Base-by-base conservation (phyloP, 2,113 vertebrate genomes). In the Albula glossodonta region DNA sequence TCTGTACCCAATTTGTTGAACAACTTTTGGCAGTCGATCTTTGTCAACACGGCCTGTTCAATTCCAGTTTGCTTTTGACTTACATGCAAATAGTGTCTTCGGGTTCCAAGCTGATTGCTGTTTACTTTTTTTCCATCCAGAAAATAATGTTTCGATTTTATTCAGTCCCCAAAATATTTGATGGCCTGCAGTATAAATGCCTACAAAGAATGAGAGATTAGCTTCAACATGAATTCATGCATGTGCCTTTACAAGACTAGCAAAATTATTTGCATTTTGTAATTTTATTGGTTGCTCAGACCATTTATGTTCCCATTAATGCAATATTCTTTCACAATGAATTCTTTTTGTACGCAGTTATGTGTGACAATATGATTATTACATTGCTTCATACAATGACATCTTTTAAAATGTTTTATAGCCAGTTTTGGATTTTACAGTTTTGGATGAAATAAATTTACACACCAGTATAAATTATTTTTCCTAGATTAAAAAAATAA, bases 11-110 rank as follows among this genome's bases (percentile, higher is more conserved):
- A 83, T 60, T 83, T 60, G 57, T 60, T 83, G 53, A 83, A 83
- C 81, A 83, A 49, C 81, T 63, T 83, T 83, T 83, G 56, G 81
- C 81, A 83, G 81, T 50, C 56, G 11, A 60, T 83, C 81, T 83
- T 63, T 60, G 81, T 25, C 52, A 81, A 81, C 80, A 81, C 51
- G n/a, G 81, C 56, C n/a, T 60, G n/a, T 83, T 41, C 31, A 83
- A 15, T 83, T 83, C 52, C 52, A 60, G 57, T 31, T 83, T 57
- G 81, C 53, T 82, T 52, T 82, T 83, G 53, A 83, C 56, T 60
- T 83, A 83, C 81, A 83, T 60, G 52, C 57, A 82, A 53, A 82
- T 52, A 53, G 19, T 82, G 81, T 53, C 50, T 22, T 74, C 31
- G 70, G 70, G 70, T 74, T 74, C 70, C 70, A 74, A 74, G 70